Conservation (phyloP, 1,140 invertebrate genomes). For the Meloidogyne hapla region DNA sequence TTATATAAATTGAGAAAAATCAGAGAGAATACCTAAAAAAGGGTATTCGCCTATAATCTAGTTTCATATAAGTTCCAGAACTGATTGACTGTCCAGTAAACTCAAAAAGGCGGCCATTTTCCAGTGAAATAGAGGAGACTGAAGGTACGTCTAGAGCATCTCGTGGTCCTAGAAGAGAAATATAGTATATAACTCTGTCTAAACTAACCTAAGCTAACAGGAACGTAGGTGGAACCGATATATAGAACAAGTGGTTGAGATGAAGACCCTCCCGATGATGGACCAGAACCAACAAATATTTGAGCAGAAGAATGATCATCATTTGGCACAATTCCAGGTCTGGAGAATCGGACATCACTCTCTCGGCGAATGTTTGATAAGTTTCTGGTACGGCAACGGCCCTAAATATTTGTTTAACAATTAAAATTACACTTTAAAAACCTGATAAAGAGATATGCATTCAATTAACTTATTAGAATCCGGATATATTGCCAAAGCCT, state of each 20-base stretch:
- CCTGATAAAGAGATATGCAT: constrained; percentile 61
- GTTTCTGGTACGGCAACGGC: constrained; percentile 60
- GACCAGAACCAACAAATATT: constrained; percentile 58
- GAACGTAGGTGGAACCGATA: constrained; percentile 56
- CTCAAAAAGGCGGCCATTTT: constrained; percentile 38
- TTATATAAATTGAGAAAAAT: constrained; percentile 1
- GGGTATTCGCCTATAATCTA: constrained; percentile 24
- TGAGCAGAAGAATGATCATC: constrained; percentile 57
- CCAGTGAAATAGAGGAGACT: constrained; percentile 41
- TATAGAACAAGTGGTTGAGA: constrained; percentile 48
- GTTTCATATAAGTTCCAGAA: constrained; percentile 50
- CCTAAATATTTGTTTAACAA: constrained; percentile 36
- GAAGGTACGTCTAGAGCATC: constrained; percentile 57
- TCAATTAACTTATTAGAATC: constrained; percentile 59
- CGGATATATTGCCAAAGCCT: constrained; percentile 57
- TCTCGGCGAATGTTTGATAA: constrained; percentile 60
- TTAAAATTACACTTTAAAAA: constrained; percentile 1
- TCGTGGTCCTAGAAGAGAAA: constrained; percentile 34
- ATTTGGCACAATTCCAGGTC: constrained; percentile 55
- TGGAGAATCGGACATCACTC: constrained; percentile 46
- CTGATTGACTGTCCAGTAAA: constrained; percentile 45
- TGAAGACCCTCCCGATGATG: constrained; percentile 23
- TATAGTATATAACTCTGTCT: background rate
- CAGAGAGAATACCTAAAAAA: constrained; percentile 11
- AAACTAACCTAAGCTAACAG: constrained; percentile 22